phyloP scores from a whole-genome alignment of 2,797 vertebrate species.

The Stomatorhinus walkeri region DNA sequence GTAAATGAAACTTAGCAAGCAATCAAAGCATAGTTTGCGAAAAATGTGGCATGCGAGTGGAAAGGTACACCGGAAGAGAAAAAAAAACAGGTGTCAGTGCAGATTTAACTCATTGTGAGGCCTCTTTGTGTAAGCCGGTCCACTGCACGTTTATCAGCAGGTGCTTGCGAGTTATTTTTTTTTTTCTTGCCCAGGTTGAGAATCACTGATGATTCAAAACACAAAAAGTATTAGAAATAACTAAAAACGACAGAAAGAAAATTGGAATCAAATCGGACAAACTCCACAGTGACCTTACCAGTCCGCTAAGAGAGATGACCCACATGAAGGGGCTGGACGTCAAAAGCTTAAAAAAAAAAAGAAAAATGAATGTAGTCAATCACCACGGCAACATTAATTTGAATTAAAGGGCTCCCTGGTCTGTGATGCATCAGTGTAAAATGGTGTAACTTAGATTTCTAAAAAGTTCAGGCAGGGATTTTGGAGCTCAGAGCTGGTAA shows the following conservation, averaged over 20 bases:
- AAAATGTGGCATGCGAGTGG: neutral
- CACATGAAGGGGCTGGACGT: slow-evolving; percentile 89
- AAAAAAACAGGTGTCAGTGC: neutral
- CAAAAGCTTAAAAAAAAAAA: slow-evolving; percentile 68
- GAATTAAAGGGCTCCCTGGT: neutral
- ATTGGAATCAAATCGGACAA: neutral
- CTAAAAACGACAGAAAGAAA: neutral
- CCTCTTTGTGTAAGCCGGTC: neutral
- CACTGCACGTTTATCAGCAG: neutral
- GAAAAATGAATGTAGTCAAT: slow-evolving; percentile 28
- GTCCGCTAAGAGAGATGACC: slow-evolving; percentile 85
- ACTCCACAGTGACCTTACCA: slow-evolving; percentile 66
- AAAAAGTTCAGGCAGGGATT: neutral
- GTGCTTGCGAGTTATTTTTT: neutral
- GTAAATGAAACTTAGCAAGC: neutral
- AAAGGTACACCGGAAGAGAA: neutral
- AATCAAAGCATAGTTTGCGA: neutral
- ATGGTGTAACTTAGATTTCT: neutral
- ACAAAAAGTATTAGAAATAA: neutral
- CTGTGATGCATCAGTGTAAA: neutral
- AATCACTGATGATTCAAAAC: neutral
- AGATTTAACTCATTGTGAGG: neutral
- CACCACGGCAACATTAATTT: neutral
- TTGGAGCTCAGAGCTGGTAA: neutral
- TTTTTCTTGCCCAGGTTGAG: neutral